Conservation (phyloP, 2,113 vertebrate species). For the Mustela lutreola region DNA sequence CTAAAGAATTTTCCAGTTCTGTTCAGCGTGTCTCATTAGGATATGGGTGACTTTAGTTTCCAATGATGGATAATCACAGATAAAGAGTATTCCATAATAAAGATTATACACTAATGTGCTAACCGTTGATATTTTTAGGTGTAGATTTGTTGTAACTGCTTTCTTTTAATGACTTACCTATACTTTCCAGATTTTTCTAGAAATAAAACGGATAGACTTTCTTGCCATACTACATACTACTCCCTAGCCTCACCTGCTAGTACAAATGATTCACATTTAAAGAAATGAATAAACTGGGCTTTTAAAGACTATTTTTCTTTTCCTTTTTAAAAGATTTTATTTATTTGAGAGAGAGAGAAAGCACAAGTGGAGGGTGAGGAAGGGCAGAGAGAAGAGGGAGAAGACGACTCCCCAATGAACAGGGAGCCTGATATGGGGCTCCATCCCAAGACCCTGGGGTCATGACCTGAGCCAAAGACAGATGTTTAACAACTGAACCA, state of each 20-base stretch:
- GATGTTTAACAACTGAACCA: too few species aligned
- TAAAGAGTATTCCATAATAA: background rate
- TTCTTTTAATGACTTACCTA: background rate
- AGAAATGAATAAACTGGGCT: background rate
- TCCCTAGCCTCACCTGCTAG: background rate
- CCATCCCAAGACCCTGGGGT: too few species aligned
- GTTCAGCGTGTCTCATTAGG: background rate
- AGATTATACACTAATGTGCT: background rate
- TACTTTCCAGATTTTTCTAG: background rate
- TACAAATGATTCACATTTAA: background rate
- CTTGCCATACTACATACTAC: background rate
- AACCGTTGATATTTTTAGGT: background rate
- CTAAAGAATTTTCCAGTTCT: background rate
- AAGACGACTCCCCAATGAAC: too few species aligned
- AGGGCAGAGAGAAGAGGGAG: too few species aligned
- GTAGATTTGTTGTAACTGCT: background rate
- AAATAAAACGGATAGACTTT: background rate
- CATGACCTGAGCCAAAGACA: too few species aligned
- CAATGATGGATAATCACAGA: background rate
- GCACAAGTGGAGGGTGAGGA: too few species aligned
- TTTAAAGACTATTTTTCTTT: background rate
- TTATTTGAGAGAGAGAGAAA: too few species aligned
- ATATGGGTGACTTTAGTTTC: background rate
- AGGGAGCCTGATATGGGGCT: too few species aligned
- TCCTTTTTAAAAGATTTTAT: too few species aligned